Evolutionary conservation across 2,113 vertebrate genomes (phyloP).

Genomic region (Microcebus griseorufus): DNA sequence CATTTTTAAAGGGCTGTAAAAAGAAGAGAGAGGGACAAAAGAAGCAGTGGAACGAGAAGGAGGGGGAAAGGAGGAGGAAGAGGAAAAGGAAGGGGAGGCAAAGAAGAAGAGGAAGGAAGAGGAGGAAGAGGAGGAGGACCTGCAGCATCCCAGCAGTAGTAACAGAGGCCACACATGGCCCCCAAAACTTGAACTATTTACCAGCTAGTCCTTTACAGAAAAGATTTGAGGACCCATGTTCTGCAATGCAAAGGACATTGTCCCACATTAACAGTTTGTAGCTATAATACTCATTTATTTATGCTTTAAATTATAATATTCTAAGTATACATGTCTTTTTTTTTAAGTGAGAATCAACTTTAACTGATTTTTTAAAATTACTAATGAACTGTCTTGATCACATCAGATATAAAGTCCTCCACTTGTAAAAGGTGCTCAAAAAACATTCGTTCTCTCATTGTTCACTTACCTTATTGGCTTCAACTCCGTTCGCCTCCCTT

Average conservation of each 20-base stretch:
- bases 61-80: not conserved
- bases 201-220: not conserved
- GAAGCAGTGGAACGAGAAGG: not conserved
- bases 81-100: not conserved
- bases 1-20: not conserved
- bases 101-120: not conserved
- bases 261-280: not conserved
- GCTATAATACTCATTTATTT: not conserved
- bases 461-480: not conserved
- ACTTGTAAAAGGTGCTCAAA: not conserved
- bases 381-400: not conserved
- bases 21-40: not conserved
- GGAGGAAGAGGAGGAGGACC: not conserved
- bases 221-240: not conserved
- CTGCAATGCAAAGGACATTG: not conserved
- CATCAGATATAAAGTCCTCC: not conserved
- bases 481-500: not conserved
- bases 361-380: not conserved
- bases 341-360: not conserved
- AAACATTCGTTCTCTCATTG: not conserved
- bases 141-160: too few relatives aligned
- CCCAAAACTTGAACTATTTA: not conserved
- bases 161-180: not conserved
- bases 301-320: not conserved
- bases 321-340: not conserved